phyloP scores from a whole-genome alignment of 2,797 vertebrate genomes.

The Yasuhikotakia modesta region DNA sequence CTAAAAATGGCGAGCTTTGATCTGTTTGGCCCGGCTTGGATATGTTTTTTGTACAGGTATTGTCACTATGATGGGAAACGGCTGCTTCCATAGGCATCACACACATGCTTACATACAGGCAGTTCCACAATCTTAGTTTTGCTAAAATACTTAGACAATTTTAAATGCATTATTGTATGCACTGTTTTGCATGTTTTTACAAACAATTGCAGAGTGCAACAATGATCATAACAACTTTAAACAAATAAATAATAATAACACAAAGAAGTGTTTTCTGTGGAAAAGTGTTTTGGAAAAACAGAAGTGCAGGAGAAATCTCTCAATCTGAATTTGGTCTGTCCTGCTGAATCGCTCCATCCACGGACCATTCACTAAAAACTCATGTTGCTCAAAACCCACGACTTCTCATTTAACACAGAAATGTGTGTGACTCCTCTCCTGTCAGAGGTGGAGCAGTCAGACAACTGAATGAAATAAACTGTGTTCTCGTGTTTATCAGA shows the following conservation, averaged over 20 bases:
- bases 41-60: neutral
- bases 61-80: neutral
- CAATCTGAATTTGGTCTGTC: neutral
- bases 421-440: neutral
- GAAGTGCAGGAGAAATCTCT: neutral
- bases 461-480: slow-evolving; percentile 9
- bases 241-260: no score
- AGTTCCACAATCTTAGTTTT: no score
- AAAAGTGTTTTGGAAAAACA: no score
- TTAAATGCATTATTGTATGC: no score
- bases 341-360: neutral
- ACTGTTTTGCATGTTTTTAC: no score
- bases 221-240: no score
- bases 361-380: neutral
- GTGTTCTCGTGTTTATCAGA: slow-evolving; percentile 32
- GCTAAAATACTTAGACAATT: no score
- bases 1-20: neutral
- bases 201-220: no score
- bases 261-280: no score
- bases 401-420: neutral
- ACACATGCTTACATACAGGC: no score
- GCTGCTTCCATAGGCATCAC: no score
- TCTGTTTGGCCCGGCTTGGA: neutral
- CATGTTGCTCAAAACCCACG: neutral
- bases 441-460: neutral